These are phyloP conservation scores for Drosophila anomalata DNA, from an alignment of 2,888 invertebrate species.

Conservation along the genomic window DNA sequence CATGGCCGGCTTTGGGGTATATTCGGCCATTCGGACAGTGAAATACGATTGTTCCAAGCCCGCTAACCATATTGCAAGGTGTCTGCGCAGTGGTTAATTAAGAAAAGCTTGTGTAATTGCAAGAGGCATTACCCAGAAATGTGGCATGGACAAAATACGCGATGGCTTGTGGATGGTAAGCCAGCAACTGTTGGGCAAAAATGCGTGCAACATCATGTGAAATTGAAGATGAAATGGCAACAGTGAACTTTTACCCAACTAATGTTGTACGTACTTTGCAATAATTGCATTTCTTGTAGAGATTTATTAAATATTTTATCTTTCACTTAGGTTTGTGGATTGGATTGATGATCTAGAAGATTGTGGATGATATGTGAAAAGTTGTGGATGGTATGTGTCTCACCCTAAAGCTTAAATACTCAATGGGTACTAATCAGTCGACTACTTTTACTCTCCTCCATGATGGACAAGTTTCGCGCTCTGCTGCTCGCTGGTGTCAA, in stretches of 20 bases:
- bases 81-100: conserved; percentile 4
- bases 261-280: neutral
- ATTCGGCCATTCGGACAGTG: conserved; percentile 14
- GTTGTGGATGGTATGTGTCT: neutral
- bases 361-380: neutral
- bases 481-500: conserved; percentile 44
- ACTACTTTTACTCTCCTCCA: neutral
- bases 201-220: conserved; percentile 20
- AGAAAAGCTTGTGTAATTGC: conserved; percentile 20
- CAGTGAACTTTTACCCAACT: neutral
- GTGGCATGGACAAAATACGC: conserved; percentile 15
- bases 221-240: conserved; percentile 4
- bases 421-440: conserved; percentile 12
- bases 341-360: neutral
- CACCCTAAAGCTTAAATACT: neutral
- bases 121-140: conserved; percentile 7
- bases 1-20: conserved; percentile 35
- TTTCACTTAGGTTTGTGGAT: neutral
- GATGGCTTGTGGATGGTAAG: conserved; percentile 14
- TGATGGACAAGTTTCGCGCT: conserved; percentile 30
- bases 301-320: neutral
- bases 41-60: conserved; percentile 11
- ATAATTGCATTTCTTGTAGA: neutral
- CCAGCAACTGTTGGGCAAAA: neutral
- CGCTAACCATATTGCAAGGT: conserved; percentile 9